A percentile compares a stretch with the other conserved stretches of the same genome.
Conservation (phyloP, 2,113 vertebrate genomes). For the Limanda limanda region DNA sequence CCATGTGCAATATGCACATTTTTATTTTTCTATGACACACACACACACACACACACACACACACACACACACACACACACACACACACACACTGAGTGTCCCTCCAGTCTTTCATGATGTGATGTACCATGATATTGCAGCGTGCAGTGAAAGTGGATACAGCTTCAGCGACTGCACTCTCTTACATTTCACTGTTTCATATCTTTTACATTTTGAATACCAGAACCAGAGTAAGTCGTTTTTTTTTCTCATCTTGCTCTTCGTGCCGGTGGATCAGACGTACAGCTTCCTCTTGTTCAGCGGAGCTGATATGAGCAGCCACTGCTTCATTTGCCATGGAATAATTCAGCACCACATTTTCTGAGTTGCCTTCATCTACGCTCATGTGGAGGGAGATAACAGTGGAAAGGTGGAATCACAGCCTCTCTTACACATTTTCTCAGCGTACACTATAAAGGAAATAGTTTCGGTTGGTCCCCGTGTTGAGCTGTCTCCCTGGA, state of each 20-base stretch:
- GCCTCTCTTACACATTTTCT: background rate
- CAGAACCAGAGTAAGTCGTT: background rate
- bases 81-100: conserved; percentile 1
- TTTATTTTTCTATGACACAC: background rate
- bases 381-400: conserved; percentile 13
- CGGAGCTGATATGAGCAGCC: conserved; percentile 22
- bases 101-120: conserved; percentile 2
- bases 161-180: background rate
- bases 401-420: background rate
- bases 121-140: conserved; percentile 19
- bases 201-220: conserved; percentile 20
- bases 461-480: background rate
- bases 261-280: conserved; percentile 20
- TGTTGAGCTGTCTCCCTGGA: background rate
- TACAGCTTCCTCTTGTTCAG: conserved; percentile 10
- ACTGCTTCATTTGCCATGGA: conserved; percentile 26
- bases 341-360: conserved; percentile 39
- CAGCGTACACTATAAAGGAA: background rate
- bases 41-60: background rate
- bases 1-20: background rate
- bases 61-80: background rate
- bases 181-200: conserved; percentile 1
- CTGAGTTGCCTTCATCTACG: conserved; percentile 14
- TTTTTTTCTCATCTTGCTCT: conserved; percentile 2
- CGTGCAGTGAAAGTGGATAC: background rate